These are phyloP conservation scores for Alloplasta piceator DNA, from an alignment of 2,888 invertebrate genomes.

Conservation along the genomic window DNA sequence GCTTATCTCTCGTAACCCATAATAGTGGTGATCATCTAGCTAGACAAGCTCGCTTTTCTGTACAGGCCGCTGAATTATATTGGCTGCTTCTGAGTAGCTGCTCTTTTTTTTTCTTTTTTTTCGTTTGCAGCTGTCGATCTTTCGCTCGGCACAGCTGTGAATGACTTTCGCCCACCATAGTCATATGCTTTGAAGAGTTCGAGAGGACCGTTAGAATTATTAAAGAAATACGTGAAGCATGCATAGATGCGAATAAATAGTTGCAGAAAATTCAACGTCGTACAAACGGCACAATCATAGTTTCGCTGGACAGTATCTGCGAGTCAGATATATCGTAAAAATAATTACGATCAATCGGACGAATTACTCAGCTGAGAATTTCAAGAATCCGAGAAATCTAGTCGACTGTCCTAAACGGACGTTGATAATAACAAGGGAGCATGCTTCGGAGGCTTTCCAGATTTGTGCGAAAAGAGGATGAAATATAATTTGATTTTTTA, in stretches of 20 bases:
- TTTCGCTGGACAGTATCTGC: too few species aligned
- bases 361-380: slow-evolving; percentile 6
- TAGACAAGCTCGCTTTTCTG: slow-evolving; percentile 52
- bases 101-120: not conserved
- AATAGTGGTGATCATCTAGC: slow-evolving; percentile 66
- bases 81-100: slow-evolving; percentile 51
- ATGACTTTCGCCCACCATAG: slow-evolving; percentile 56
- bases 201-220: slow-evolving; percentile 62
- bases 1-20: slow-evolving; percentile 60
- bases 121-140: not conserved
- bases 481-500: not conserved
- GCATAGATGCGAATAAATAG: not conserved
- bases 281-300: too few species aligned
- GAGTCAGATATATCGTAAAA: not conserved
- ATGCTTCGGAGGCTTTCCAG: not conserved
- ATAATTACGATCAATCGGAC: not conserved
- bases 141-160: slow-evolving; percentile 28
- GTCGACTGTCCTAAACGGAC: not conserved
- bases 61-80: slow-evolving; percentile 36
- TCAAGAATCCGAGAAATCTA: slow-evolving; percentile 25
- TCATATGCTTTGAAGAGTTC: slow-evolving; percentile 20
- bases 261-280: not conserved
- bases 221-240: slow-evolving; percentile 45
- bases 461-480: not conserved
- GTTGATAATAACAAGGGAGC: slow-evolving; percentile 9